phyloP scores from a whole-genome alignment of 2,888 invertebrate species.

The Serripes groenlandicus region DNA sequence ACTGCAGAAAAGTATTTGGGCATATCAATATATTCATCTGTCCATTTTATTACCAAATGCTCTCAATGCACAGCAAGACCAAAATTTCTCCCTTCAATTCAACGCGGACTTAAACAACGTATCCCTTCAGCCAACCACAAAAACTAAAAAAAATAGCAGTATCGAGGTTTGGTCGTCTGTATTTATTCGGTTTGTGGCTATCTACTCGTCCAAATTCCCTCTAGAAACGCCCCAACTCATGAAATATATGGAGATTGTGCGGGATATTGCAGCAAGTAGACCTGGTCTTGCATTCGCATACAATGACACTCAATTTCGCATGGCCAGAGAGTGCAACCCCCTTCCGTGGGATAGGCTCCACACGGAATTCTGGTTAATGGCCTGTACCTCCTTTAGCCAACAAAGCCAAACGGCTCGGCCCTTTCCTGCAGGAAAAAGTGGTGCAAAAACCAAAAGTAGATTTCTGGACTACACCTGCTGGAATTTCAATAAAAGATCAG shows the following conservation, averaged over 20 bases:
- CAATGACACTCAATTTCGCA: slow-evolving; percentile 46
- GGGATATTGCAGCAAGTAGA: slow-evolving; percentile 34
- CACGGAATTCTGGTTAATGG: slow-evolving; percentile 51
- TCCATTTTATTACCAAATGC: background rate
- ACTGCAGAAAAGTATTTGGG: background rate
- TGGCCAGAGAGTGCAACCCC: slow-evolving; percentile 12
- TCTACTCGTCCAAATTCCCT: slow-evolving; percentile 33
- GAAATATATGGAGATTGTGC: slow-evolving; percentile 48
- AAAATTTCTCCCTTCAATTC: background rate
- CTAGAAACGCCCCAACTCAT: slow-evolving; percentile 27
- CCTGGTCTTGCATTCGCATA: slow-evolving; percentile 25
- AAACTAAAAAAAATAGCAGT: background rate
- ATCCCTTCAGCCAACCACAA: background rate
- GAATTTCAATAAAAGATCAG: slow-evolving; percentile 22
- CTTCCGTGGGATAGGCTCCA: slow-evolving; percentile 47
- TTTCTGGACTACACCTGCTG: slow-evolving; percentile 31
- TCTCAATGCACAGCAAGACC: background rate
- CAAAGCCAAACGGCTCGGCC: background rate
- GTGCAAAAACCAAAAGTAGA: no score
- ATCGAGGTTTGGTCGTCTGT: slow-evolving; percentile 36
- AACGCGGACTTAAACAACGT: background rate
- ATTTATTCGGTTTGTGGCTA: slow-evolving; percentile 32
- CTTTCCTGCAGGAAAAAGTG: background rate
- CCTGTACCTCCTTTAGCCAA: background rate
- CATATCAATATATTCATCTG: background rate